Evolutionary conservation across 2,797 vertebrate species (phyloP).

Genomic region (Pseudochirops corinnae): DNA sequence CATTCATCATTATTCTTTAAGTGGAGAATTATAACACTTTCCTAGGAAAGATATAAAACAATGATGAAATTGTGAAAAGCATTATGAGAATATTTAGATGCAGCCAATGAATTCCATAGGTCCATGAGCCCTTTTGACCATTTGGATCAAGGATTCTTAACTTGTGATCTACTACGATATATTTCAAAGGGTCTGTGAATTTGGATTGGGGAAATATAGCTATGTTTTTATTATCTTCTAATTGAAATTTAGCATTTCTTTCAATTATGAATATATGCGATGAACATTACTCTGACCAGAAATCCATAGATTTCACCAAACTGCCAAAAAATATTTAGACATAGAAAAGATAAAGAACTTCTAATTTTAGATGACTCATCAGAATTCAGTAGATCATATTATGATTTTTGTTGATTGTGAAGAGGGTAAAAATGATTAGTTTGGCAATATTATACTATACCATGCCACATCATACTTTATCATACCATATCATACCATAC

Average conservation of each 20-base stretch:
- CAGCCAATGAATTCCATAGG: neutral
- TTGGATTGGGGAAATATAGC: neutral
- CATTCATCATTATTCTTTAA: neutral
- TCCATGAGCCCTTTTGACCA: neutral
- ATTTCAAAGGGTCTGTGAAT: neutral
- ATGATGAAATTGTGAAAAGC: neutral
- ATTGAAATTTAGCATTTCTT: neutral
- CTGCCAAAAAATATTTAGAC: neutral
- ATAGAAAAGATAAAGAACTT: neutral
- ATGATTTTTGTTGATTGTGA: neutral
- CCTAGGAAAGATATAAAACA: neutral
- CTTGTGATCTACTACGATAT: neutral
- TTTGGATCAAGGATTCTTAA: neutral
- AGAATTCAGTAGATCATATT: neutral
- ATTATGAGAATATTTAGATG: neutral
- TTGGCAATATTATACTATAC: neutral
- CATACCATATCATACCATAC: neutral
- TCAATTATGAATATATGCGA: neutral
- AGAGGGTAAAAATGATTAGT: neutral
- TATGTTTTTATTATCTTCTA: neutral
- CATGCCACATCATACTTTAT: neutral
- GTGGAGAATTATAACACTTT: slow-evolving; percentile 6
- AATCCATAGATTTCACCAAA: neutral
- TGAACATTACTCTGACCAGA: neutral
- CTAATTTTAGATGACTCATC: neutral